phyloP scores from a whole-genome alignment of 2,797 vertebrate species.

The Acomys russatus region DNA sequence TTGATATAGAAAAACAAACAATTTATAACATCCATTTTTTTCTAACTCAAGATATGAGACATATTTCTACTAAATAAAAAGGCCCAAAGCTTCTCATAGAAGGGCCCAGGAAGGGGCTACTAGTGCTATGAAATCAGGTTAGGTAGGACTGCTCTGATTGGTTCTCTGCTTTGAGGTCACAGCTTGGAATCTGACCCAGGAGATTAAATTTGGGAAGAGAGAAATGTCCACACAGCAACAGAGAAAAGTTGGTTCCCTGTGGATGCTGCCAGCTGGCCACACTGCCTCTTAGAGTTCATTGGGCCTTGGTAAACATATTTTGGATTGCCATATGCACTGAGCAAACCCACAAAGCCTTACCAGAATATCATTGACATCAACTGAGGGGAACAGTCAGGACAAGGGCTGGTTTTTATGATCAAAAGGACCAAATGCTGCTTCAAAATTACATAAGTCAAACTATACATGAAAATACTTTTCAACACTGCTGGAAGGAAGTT shows the following conservation, averaged over 20 bases:
- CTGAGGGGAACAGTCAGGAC: background rate
- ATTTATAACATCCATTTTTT: slow-evolving; percentile 8
- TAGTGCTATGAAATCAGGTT: background rate
- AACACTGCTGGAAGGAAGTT: slow-evolving; percentile 30
- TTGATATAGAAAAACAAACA: slow-evolving; percentile 34
- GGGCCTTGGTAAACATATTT: slow-evolving; percentile 51
- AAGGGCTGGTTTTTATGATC: slow-evolving; percentile 15
- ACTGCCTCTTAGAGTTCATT: background rate
- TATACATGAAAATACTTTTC: slow-evolving; percentile 25
- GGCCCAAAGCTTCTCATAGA: background rate
- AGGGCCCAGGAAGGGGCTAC: background rate
- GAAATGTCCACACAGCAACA: slow-evolving; percentile 29
- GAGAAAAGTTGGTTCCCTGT: slow-evolving; percentile 34
- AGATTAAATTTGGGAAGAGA: slow-evolving; percentile 64
- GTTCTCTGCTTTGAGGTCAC: slow-evolving; percentile 61
- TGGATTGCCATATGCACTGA: slow-evolving; percentile 23
- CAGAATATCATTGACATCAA: slow-evolving; percentile 9
- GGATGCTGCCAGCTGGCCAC: slow-evolving; percentile 29
- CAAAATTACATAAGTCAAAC: slow-evolving; percentile 58
- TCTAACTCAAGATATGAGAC: slow-evolving; percentile 25
- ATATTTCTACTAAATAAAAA: slow-evolving; percentile 23
- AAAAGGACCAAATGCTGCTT: slow-evolving; percentile 40
- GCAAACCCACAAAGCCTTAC: slow-evolving; percentile 43
- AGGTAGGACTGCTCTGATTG: slow-evolving; percentile 4
- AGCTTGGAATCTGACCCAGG: slow-evolving; percentile 56